Percentiles rank a stretch among this genome's conserved stretches.
Conservation (phyloP, 2,888 invertebrate genomes). For the Monochamus alternatus region DNA sequence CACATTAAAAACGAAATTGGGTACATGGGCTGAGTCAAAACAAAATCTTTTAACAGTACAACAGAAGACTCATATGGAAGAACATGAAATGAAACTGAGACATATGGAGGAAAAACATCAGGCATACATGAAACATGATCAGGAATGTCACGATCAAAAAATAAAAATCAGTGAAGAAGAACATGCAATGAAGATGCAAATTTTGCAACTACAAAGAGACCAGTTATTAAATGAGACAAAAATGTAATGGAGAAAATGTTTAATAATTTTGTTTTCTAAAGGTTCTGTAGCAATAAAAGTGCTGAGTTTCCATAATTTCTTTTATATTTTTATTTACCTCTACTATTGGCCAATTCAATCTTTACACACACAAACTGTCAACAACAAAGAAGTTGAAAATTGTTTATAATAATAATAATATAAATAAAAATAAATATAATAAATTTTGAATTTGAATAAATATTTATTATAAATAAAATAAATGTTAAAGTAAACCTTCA, state of each 20-base stretch:
- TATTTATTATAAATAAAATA: not conserved
- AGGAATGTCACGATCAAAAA: conserved; percentile 20
- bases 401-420: not conserved
- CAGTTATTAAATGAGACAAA: conserved; percentile 6
- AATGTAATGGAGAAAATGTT: not conserved
- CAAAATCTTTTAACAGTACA: not conserved
- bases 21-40: conserved; percentile 1
- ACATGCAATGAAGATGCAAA: conserved; percentile 20
- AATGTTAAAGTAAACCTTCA: conserved; percentile 17
- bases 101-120: conserved; percentile 17
- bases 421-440: conserved; percentile 3
- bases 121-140: not conserved
- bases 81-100: conserved; percentile 6
- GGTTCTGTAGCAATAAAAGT: not conserved
- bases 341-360: not conserved
- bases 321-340: not conserved
- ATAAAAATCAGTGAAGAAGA: conserved; percentile 4
- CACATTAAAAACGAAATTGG: not conserved
- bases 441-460: not conserved
- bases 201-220: conserved; percentile 12
- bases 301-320: not conserved
- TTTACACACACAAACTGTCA: not conserved
- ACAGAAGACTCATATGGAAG: not conserved
- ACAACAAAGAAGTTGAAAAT: conserved; percentile 1
- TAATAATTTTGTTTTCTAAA: not conserved